A percentile compares a stretch with the other conserved stretches of the same genome.
Evolutionary conservation across 2,888 invertebrate genomes (phyloP).

Genomic region (Stratiomys singularior): DNA sequence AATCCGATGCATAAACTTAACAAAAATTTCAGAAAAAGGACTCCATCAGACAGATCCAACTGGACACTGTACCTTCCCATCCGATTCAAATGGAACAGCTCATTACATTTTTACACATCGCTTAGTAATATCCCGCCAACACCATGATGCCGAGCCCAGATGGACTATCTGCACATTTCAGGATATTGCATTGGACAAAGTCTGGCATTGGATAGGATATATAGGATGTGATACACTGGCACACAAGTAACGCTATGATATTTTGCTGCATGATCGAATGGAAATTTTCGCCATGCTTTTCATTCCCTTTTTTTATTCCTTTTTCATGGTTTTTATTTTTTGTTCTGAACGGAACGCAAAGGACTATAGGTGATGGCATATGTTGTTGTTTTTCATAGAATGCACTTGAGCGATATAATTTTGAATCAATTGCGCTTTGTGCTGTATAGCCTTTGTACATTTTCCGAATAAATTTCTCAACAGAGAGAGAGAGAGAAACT

Average conservation of each 20-base stretch:
- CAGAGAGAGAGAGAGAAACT: too few species aligned
- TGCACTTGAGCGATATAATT: conserved; percentile 15
- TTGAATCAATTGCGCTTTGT: neutral
- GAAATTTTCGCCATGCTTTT: neutral
- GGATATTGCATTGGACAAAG: conserved; percentile 8
- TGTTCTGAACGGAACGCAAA: neutral
- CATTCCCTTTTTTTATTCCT: neutral
- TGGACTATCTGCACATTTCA: conserved; percentile 12
- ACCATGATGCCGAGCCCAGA: neutral
- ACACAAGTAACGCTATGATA: neutral
- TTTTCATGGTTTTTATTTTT: neutral
- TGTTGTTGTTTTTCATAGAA: conserved; percentile 5
- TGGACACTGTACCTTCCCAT: neutral
- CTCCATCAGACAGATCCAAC: neutral
- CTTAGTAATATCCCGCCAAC: conserved; percentile 24
- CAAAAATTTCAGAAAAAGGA: too few species aligned
- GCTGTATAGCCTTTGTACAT: neutral
- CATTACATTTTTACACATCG: conserved; percentile 39
- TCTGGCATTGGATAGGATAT: neutral
- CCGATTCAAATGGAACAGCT: conserved; percentile 16
- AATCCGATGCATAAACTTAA: too few species aligned
- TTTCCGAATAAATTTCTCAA: too few species aligned
- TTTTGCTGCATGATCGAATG: neutral
- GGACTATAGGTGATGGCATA: conserved; percentile 23
- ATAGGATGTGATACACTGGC: neutral